phyloP scores from a whole-genome alignment of 2,113 vertebrate species.

The Chauna torquata region DNA sequence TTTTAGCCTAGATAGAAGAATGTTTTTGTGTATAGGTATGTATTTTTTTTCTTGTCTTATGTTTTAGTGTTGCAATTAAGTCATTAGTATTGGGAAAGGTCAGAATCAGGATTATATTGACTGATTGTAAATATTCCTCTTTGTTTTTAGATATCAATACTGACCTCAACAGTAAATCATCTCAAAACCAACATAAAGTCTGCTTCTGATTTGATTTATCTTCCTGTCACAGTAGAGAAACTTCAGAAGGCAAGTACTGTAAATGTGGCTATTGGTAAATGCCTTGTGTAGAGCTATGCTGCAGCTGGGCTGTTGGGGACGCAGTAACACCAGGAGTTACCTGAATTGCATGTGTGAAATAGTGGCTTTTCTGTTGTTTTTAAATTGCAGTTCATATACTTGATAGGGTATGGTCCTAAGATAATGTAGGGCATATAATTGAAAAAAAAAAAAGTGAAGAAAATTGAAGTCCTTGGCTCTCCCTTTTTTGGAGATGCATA shows the following conservation, averaged over 20 bases:
- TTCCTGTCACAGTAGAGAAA: constrained; percentile 92
- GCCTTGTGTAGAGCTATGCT: background rate
- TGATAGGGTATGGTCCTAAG: background rate
- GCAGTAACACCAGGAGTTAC: background rate
- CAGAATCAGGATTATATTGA: background rate
- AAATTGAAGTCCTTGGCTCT: background rate
- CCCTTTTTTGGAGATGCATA: background rate
- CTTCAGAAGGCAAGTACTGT: constrained; percentile 88
- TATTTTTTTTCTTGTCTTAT: background rate
- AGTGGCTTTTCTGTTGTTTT: background rate
- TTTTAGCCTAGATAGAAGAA: background rate
- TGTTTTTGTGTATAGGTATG: background rate
- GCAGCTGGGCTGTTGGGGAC: background rate
- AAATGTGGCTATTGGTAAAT: background rate
- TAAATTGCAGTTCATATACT: background rate
- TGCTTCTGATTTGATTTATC: constrained; percentile 89
- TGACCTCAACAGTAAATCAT: constrained; percentile 90
- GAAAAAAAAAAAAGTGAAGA: background rate
- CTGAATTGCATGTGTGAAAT: background rate
- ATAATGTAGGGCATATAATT: background rate
- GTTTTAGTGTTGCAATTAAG: background rate
- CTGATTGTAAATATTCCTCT: background rate
- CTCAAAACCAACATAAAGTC: constrained; percentile 93
- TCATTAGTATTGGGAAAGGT: background rate
- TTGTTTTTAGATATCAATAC: constrained; percentile 78